Evolutionary conservation across 2,888 invertebrate genomes (phyloP), one percentile per base, ranked within the genome.

Genomic region (Polymixis lichenea): DNA sequence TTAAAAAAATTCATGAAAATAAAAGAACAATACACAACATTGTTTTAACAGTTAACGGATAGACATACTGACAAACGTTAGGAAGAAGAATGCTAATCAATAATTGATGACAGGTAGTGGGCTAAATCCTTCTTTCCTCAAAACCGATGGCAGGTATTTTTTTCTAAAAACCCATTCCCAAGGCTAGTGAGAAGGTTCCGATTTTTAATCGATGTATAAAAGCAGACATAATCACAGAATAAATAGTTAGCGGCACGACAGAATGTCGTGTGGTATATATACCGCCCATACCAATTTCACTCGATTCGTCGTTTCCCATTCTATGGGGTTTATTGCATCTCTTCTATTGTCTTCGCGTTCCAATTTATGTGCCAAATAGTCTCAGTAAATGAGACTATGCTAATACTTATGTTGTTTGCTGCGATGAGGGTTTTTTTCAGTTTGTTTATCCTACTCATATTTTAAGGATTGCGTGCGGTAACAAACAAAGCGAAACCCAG

Each of bases 321-420:
- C 80, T 77, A 83, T 84, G 73, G 67, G 68, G 69, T 85, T 82
- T 83, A 88, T 85, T 77, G 78, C 79, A 68, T 78, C 70, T 80
- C 69, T 77, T 83, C 81, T 64, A 80, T 84, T 89, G 82, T 87
- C 80, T 80, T 73, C 68, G 66, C 75, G 75, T 55, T 64, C 64
- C 77, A 78, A 79, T 82, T 82, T 82, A 80, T 83, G 72, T 73
- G 81, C 75, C 82, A 66, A 85, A 87, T 77, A 70, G 66, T 58
- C 73, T 56, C 25, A 43, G 46, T 38, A 15, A 76, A 61, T 64
- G 56, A 58, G 28, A 56, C 9, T 61, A 66, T 77, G 74, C 43
- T 64, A 75, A 78, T 58, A 22, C 19, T 55, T 66, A 2, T 38
- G 13, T 49, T 56, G 13, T 62, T 83, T 70, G 43, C 13, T 61